Evolutionary conservation across 1,140 invertebrate genomes (phyloP).

Genomic region (Mycetomoellerius zeteki): DNA sequence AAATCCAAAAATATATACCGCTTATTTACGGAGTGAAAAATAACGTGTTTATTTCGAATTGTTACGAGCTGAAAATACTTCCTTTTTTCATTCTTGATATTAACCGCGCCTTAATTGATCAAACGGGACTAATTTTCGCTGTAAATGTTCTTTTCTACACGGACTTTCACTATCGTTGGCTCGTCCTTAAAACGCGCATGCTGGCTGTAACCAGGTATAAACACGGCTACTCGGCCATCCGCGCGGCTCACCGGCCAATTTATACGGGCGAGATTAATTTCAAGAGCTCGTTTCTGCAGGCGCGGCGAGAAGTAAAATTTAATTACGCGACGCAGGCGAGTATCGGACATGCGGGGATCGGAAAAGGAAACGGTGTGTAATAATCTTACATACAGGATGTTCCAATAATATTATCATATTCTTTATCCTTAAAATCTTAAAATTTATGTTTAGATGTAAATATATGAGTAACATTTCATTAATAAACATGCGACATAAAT

Average conservation of each 20-base stretch:
- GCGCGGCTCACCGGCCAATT: conserved; percentile 41
- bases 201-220: conserved; percentile 19
- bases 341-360: not conserved
- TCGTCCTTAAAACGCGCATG: conserved; percentile 42
- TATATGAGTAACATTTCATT: not conserved
- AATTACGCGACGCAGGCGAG: conserved; percentile 41
- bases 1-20: conserved; percentile 25
- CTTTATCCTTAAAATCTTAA: not conserved
- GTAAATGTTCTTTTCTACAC: conserved; percentile 38
- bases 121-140: conserved; percentile 53
- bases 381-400: conserved; percentile 36
- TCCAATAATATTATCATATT: not conserved
- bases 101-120: not conserved
- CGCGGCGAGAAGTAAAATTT: conserved; percentile 64
- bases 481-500: not conserved
- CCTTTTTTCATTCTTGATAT: not conserved
- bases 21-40: conserved; percentile 6
- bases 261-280: conserved; percentile 63
- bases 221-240: conserved; percentile 58
- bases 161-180: conserved; percentile 59
- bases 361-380: not conserved
- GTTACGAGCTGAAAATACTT: not conserved
- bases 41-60: conserved; percentile 19
- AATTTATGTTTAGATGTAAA: not conserved
- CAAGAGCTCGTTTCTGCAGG: conserved; percentile 57